phyloP scores from a whole-genome alignment of 2,113 vertebrate species.

The Callorhinus ursinus region DNA sequence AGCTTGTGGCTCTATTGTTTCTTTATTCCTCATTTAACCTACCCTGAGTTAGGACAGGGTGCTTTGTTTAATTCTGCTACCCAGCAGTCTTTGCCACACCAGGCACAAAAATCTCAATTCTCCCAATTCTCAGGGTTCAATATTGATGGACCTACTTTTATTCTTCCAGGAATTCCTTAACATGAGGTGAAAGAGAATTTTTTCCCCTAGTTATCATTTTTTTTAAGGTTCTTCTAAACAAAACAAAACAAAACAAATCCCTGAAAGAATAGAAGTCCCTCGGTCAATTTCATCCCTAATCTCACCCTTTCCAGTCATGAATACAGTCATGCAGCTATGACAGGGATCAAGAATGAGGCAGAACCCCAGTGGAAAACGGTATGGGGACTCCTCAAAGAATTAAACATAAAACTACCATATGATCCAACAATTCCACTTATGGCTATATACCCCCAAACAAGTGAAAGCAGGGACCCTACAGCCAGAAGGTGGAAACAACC shows the following conservation, averaged over 20 bases:
- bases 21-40: background rate
- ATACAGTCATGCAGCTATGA: background rate
- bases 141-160: background rate
- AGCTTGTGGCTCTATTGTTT: background rate
- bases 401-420: background rate
- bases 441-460: background rate
- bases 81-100: background rate
- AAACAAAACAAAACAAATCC: background rate
- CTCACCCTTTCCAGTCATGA: background rate
- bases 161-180: background rate
- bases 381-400: background rate
- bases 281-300: background rate
- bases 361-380: background rate
- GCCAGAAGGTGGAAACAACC: background rate
- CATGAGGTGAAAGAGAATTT: background rate
- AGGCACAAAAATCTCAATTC: background rate
- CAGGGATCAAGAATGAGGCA: background rate
- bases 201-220: background rate
- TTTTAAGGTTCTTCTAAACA: background rate
- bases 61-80: background rate
- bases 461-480: background rate
- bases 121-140: background rate
- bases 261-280: background rate
- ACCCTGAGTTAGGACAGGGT: background rate
- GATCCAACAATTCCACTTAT: background rate